Percentiles rank a stretch among this genome's conserved stretches.
These are phyloP conservation scores for Dasysyrphus tricinctus DNA, from an alignment of 2,888 invertebrate genomes.

Conservation along the genomic window DNA sequence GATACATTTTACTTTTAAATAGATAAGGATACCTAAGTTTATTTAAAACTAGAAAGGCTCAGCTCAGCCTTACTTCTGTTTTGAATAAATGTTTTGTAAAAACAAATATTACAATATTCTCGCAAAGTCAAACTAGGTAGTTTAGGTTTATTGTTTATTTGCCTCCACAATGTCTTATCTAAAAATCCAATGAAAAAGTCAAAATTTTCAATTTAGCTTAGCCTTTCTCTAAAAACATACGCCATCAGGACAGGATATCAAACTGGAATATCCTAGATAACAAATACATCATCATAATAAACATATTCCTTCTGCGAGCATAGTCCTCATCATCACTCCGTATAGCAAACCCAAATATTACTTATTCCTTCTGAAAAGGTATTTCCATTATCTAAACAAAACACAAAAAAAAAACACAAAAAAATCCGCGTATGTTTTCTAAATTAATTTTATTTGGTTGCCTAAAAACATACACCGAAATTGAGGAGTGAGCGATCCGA, in stretches of 20 bases:
- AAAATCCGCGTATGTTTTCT: constrained; percentile 60
- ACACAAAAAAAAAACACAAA: not conserved
- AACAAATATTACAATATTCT: not conserved
- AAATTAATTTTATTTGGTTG: constrained; percentile 70
- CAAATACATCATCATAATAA: constrained; percentile 39
- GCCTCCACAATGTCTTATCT: constrained; percentile 18
- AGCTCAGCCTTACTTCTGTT: not conserved
- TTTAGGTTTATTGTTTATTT: not conserved
- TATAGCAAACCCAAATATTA: constrained; percentile 54
- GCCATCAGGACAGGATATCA: constrained; percentile 6
- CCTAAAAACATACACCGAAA: constrained; percentile 29
- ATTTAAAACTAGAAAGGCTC: too few species aligned
- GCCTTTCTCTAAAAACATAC: constrained; percentile 29
- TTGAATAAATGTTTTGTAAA: not conserved
- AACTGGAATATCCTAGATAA: constrained; percentile 44
- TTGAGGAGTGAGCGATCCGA: constrained; percentile 58
- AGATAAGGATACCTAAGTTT: too few species aligned
- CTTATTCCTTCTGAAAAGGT: constrained; percentile 60
- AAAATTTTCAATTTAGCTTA: constrained; percentile 57
- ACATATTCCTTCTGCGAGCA: constrained; percentile 31
- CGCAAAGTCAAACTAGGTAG: not conserved
- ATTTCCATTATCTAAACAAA: constrained; percentile 41
- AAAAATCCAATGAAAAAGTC: constrained; percentile 70
- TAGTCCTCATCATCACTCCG: not conserved
- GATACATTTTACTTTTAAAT: too few species aligned